Conservation (phyloP, 2,113 vertebrate genomes). For the Bujurquina vittata region DNA sequence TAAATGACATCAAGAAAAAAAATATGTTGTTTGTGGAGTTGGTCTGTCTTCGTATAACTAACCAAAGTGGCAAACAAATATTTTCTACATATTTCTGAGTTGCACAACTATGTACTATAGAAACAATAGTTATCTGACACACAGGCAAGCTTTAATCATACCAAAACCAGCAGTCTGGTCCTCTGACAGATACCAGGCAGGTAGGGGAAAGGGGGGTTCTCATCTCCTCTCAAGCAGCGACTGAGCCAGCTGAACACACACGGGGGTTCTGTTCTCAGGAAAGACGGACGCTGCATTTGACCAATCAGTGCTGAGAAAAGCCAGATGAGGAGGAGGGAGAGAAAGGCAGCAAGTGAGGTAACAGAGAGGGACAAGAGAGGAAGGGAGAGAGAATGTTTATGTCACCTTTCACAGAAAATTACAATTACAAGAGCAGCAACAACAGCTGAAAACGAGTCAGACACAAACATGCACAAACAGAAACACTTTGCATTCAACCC, state of each 20-base stretch:
- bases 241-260: constrained; percentile 94
- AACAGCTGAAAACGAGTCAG: background rate
- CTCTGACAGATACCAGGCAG: constrained; percentile 91
- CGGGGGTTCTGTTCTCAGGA: constrained; percentile 88
- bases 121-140: background rate
- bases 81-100: too few species aligned
- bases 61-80: too few species aligned
- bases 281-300: constrained; percentile 89
- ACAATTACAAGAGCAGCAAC: background rate
- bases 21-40: too few species aligned
- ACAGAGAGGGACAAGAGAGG: background rate
- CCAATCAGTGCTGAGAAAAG: constrained; percentile 83
- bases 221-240: constrained; percentile 87
- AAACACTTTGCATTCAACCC: constrained; percentile 2
- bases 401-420: background rate
- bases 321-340: background rate
- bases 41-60: too few species aligned
- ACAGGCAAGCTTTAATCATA: constrained; percentile 65
- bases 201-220: constrained; percentile 86
- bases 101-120: background rate
- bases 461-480: background rate
- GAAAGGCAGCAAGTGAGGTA: background rate
- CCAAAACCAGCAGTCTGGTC: constrained; percentile 92
- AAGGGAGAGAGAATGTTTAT: background rate
- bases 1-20: too few species aligned